Percentiles rank a stretch among this genome's conserved stretches.
Evolutionary conservation across 2,888 invertebrate genomes (phyloP).

Genomic region (Neoaliturus tenellus): DNA sequence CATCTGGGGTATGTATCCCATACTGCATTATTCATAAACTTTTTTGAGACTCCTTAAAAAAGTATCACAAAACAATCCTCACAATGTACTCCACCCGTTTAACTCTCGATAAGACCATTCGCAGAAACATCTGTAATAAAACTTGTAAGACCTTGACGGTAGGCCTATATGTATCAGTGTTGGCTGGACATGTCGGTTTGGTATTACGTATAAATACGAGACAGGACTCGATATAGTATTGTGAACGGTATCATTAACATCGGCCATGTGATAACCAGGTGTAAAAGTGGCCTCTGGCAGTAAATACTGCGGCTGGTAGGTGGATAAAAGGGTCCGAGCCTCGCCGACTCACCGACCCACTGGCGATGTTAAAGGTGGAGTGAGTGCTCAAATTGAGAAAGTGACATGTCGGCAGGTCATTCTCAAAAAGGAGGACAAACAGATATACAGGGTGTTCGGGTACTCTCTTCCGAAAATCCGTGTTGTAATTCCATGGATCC

Average conservation of each 20-base stretch:
- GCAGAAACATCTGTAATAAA: background rate
- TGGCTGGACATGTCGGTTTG: background rate
- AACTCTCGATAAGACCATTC: background rate
- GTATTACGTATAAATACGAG: background rate
- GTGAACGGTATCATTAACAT: conserved; percentile 27
- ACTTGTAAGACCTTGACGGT: background rate
- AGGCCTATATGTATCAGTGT: background rate
- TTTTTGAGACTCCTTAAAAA: too few species aligned
- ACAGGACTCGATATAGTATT: conserved; percentile 23
- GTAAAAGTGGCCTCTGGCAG: conserved; percentile 12
- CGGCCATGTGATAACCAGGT: background rate
- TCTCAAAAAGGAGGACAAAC: too few species aligned
- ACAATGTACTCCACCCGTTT: background rate
- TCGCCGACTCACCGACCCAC: background rate
- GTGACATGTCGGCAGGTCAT: too few species aligned
- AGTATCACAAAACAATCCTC: too few species aligned
- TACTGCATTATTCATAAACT: too few species aligned
- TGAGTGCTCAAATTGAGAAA: too few species aligned
- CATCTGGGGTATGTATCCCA: too few species aligned
- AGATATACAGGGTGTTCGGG: too few species aligned
- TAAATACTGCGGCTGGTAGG: background rate
- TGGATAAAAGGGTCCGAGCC: background rate
- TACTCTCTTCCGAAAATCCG: too few species aligned
- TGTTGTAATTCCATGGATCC: too few species aligned
- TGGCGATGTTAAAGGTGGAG: too few species aligned